Percentiles rank a stretch among this genome's conserved stretches.
Conservation (phyloP, 2,888 invertebrate species). For the Lasioglossum morio region DNA sequence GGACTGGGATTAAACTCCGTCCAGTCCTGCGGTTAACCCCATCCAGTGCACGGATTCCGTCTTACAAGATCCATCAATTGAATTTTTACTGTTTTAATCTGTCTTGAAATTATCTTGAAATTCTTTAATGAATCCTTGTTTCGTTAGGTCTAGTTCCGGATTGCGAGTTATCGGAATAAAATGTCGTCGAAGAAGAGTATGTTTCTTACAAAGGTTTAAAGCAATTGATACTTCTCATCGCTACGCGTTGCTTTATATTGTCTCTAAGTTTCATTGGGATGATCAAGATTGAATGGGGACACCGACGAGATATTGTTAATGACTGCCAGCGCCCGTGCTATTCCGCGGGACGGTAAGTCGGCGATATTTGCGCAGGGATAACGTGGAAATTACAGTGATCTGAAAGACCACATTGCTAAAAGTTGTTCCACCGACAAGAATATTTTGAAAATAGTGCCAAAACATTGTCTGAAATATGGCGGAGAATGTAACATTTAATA, state of each 20-base stretch:
- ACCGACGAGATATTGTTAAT: too few relatives aligned
- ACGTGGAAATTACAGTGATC: too few relatives aligned
- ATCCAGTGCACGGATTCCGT: background rate
- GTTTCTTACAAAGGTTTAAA: background rate
- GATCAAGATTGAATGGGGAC: background rate
- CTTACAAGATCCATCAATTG: background rate
- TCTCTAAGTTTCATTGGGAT: background rate
- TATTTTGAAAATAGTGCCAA: too few relatives aligned
- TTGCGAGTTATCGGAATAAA: background rate
- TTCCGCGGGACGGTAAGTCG: too few relatives aligned
- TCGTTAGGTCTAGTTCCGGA: background rate
- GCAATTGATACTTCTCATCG: background rate
- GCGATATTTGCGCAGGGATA: too few relatives aligned
- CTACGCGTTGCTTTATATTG: background rate
- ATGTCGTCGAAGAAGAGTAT: background rate
- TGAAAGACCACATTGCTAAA: too few relatives aligned
- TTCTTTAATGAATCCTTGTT: background rate
- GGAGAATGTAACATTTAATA: too few relatives aligned
- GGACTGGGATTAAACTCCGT: background rate
- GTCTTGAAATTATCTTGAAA: background rate
- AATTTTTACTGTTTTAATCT: background rate
- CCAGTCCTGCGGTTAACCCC: background rate
- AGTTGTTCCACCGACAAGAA: too few relatives aligned
- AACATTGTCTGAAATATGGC: too few relatives aligned
- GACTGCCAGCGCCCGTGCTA: too few relatives aligned